Conservation (phyloP, 2,888 invertebrate genomes). For the Andrena flavipes region DNA sequence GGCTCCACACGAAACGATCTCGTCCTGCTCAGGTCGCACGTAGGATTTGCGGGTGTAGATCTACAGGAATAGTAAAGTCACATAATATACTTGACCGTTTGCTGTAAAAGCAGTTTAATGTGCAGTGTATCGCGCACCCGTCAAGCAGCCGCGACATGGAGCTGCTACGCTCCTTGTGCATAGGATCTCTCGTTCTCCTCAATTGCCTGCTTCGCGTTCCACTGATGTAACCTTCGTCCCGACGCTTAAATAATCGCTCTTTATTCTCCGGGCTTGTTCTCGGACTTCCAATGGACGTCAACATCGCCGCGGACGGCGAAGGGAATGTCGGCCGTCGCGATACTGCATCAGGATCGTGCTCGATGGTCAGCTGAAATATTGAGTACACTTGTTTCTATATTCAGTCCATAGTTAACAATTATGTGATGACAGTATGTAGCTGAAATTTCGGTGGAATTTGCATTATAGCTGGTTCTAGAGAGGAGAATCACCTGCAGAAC, state of each 20-base stretch:
- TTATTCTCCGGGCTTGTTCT: conserved; percentile 84
- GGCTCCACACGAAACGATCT: conserved; percentile 94
- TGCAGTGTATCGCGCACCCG: conserved; percentile 85
- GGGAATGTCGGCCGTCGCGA: conserved; percentile 86
- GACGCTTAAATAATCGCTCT: conserved; percentile 86
- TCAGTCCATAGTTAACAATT: neutral
- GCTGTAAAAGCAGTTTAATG: neutral
- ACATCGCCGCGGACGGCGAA: conserved; percentile 83
- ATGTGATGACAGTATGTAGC: neutral
- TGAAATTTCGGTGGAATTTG: neutral
- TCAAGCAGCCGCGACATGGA: conserved; percentile 94
- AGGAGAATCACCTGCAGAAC: conserved; percentile 88
- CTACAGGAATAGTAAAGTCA: conserved; percentile 72
- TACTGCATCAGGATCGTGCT: conserved; percentile 93
- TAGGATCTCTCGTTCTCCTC: conserved; percentile 86
- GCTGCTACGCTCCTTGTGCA: conserved; percentile 93
- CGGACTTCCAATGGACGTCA: conserved; percentile 84
- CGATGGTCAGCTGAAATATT: conserved; percentile 90
- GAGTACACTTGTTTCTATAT: conserved; percentile 17
- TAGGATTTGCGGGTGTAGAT: conserved; percentile 81
- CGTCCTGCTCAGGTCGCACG: conserved; percentile 92
- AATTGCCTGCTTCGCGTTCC: conserved; percentile 88
- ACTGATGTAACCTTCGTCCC: conserved; percentile 87
- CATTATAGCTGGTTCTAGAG: neutral
- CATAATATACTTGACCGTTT: neutral